These are phyloP conservation scores for Timema cristinae DNA, from an alignment of 2,888 invertebrate genomes.

Conservation along the genomic window DNA sequence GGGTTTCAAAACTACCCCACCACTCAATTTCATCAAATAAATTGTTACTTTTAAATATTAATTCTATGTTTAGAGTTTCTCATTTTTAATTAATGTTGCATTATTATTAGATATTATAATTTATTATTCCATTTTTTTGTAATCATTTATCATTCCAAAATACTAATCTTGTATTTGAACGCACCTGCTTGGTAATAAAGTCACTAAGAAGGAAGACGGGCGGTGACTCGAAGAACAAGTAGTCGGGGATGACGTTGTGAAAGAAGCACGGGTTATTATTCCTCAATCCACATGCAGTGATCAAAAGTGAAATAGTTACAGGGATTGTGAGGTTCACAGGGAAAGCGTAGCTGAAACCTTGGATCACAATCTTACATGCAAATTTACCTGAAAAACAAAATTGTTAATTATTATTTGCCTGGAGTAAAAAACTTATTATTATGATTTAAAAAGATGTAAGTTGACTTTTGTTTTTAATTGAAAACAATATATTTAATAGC, in stretches of 20 bases:
- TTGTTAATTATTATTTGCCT: background rate
- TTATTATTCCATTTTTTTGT: no score
- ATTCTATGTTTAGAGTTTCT: no score
- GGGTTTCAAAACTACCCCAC: no score
- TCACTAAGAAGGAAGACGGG: conserved; percentile 50
- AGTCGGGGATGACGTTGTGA: conserved; percentile 49
- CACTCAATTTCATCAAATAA: no score
- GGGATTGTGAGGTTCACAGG: conserved; percentile 77
- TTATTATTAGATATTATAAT: no score
- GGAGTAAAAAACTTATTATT: conserved; percentile 2
- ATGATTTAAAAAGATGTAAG: background rate
- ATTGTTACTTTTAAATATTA: no score
- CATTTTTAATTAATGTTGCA: no score
- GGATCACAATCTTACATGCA: conserved; percentile 85
- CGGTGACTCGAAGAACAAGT: conserved; percentile 53
- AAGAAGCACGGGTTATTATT: conserved; percentile 64
- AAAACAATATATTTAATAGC: background rate
- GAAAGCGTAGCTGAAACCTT: conserved; percentile 80
- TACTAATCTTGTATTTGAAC: background rate
- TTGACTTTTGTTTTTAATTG: background rate
- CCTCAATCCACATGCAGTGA: conserved; percentile 62
- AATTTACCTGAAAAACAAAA: conserved; percentile 58
- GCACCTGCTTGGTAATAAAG: conserved; percentile 51
- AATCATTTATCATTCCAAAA: no score
- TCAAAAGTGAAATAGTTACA: conserved; percentile 62